Evolutionary conservation across 2,888 invertebrate species (phyloP).

Genomic region (Acanthosepion lycidas): DNA sequence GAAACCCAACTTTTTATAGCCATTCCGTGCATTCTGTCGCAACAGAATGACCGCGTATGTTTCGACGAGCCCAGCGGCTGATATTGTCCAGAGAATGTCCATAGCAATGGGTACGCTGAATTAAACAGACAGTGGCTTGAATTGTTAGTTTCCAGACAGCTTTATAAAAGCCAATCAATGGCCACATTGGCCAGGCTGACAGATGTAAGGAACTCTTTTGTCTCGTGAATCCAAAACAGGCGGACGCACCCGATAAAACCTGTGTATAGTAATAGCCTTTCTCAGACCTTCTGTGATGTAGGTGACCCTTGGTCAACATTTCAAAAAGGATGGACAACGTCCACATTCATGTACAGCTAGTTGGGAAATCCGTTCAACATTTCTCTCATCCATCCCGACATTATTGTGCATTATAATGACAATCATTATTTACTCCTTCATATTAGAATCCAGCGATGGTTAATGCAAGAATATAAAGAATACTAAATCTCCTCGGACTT

Average conservation of each 20-base stretch:
- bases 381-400: neutral
- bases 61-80: neutral
- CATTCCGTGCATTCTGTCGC: neutral
- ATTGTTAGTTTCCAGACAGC: neutral
- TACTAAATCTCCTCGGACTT: neutral
- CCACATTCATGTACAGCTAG: neutral
- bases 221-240: neutral
- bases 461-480: neutral
- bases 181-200: neutral
- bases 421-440: neutral
- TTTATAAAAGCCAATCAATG: neutral
- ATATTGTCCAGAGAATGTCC: neutral
- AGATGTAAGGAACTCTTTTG: conserved; percentile 17
- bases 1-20: neutral
- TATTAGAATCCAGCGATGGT: neutral
- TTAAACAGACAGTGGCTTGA: neutral
- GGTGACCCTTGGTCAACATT: conserved; percentile 8
- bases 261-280: neutral
- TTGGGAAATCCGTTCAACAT: neutral
- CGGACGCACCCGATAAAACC: neutral
- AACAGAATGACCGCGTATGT: neutral
- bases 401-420: neutral
- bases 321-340: neutral
- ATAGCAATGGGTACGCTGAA: conserved; percentile 1
- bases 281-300: neutral